Evolutionary conservation across 1,140 invertebrate species (phyloP), one percentile per base, ranked within the genome.

Genomic region (Trissolcus basalis): DNA sequence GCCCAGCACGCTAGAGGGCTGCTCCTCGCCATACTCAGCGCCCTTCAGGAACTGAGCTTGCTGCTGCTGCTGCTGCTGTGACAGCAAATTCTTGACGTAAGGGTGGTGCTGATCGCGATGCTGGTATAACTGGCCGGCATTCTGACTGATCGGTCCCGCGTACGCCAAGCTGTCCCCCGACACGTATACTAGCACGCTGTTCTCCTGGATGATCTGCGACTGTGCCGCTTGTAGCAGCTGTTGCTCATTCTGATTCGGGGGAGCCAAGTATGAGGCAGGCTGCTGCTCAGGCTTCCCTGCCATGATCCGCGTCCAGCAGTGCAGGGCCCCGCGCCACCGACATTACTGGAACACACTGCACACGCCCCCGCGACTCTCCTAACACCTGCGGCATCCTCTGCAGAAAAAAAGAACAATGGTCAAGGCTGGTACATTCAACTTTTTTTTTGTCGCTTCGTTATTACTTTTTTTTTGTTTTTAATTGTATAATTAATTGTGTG

Each of bases 261-360:
- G 83, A 85, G 81, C 85, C 82, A 86, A 82, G 82, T 87, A 86
- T 80, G 86, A 84, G 79, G 83, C 81, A 80, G 83, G 82, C 81
- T 83, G 85, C 85, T 89, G 85, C 79, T 88, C 88, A 89, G 88
- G 86, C 87, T 89, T 89, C 85, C 88, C 88, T 84, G 88, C 87
- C 88, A 89, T 89, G 82, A 85, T 89, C 87, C 86, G 87, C 86
- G 85, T 88, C 86, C 86, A 88, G 86, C 86, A 86, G 86, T 85
- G 82, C 81, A 83, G 82, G 82, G 81, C 81, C 82, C 86, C 85
- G 83, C 85, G 85, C 83, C 85, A 85, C 85, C 85, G 85, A 87
- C 86, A 88, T 88, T 85, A 87, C 87, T 88, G 85, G 85, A 81
- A 87, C 84, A 83, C 83, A 83, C 84, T 83, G 85, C 83, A 83